phyloP scores from a whole-genome alignment of 2,113 vertebrate species.

The Phasianus colchicus region DNA sequence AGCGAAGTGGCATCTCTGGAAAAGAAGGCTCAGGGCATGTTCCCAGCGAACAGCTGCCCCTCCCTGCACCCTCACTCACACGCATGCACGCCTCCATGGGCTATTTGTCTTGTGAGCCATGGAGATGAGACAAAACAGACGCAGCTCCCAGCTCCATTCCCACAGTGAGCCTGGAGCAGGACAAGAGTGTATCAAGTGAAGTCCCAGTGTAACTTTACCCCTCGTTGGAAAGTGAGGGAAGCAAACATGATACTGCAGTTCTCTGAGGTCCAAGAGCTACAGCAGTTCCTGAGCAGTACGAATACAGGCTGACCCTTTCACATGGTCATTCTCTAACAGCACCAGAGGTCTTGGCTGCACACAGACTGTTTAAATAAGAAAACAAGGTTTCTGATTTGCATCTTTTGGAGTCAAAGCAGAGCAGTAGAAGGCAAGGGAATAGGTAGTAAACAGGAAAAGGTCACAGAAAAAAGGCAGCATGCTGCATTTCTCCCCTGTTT shows the following conservation, averaged over 20 bases:
- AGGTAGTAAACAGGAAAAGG: neutral
- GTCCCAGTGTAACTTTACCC: neutral
- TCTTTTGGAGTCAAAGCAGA: neutral
- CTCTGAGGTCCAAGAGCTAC: neutral
- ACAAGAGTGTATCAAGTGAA: neutral
- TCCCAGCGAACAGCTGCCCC: neutral
- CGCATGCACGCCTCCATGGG: fast-evolving
- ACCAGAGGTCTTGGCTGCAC: neutral
- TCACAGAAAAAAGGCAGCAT: neutral
- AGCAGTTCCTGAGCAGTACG: neutral
- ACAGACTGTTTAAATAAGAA: neutral
- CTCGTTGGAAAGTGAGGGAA: neutral
- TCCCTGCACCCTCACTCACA: neutral
- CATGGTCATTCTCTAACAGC: neutral
- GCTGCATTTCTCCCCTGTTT: neutral
- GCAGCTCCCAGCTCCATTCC: neutral
- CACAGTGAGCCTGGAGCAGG: neutral
- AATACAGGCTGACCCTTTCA: neutral
- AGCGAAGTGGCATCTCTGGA: neutral
- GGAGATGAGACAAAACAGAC: neutral
- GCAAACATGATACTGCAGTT: constrained; percentile 10
- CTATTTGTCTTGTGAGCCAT: neutral
- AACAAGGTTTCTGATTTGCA: neutral
- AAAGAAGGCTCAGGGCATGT: fast-evolving
- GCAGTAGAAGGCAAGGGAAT: neutral